Base-by-base conservation (phyloP, 2,113 vertebrate genomes). In the Oncorhynchus gorbuscha region DNA sequence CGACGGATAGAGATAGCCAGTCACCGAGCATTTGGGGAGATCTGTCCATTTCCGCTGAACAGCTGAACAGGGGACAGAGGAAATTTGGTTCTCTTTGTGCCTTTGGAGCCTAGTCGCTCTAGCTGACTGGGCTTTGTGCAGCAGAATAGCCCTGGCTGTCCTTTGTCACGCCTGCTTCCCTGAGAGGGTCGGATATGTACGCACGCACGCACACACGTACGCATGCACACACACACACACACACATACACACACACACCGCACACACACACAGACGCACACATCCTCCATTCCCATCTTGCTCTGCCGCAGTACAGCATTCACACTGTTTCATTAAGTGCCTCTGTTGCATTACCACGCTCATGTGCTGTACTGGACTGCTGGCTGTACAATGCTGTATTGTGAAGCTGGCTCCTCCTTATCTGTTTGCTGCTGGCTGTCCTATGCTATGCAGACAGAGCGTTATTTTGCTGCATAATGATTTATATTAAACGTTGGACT, bases 11-110 rank as follows among this genome's bases (percentile, higher is more conserved):
- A 85, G 68, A 86, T 84, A 84, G 81, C 68, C 76, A 76, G 78
- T 85, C 84, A 80, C 73, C 74, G 76, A 79, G 79, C 48, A 84
- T 77, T 75, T 5, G 3, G 82, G 83, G 90, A 85, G 67, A 28
- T 79, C 73, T 86, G 80, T 89, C 79, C 65, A 59, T 87, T 87
- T 87, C 72, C 73, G 67, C 73, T 48, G 78, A 81, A 68, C 71
- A 74, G 78, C 73, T 39, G 78, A 81, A 66, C 71, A 74, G 78
- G 58, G 77, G 80, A 81, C 55, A 73, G 69, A 78, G 30, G 68
- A 62, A 73, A 82, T 85, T 78, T 76, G 79, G 82, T 83, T 77
- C 18, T 67, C 55, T 83, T 86, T 85, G 65, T 78, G 62, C 18
- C 73, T 78, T 77, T 22, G n/a, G 59, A 22, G 20, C 6, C n/a